Evolutionary conservation across 2,113 vertebrate species (phyloP), one percentile per base, ranked within the genome.

Genomic region (Salvelinus namaycush): DNA sequence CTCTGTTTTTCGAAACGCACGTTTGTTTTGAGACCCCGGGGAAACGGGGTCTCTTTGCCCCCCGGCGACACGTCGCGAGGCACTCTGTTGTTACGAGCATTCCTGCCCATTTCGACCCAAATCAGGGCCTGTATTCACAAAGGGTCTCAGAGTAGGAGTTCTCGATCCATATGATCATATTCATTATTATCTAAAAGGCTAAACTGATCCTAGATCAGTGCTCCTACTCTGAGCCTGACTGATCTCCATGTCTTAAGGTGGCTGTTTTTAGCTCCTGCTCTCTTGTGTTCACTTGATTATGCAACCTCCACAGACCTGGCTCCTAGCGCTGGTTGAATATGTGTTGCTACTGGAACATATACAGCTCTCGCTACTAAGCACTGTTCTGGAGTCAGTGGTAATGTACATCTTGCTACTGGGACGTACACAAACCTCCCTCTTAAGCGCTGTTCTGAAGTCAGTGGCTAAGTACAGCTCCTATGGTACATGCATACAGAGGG

Each of bases 251-350:
- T 39, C 34, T 39, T 68, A 81, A n/a, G 70, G 39, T 76, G 78
- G 79, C 81, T 86, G 68, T 62, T 84, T 74, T 73, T 73, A 84
- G 72, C 81, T 85, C 79, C 83, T 22, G 49, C 79, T 82, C 83
- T 57, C 83, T 60, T 60, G 80, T 78, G 76, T 86, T 87, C 75
- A 83, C 87, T 87, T 79, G 80, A 89, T 88, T 92, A 92, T 92
- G 90, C 92, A 93, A 91, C 86, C 72, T 70, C 81, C 81, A 73
- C 76, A 82, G 80, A 88, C 80, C 80, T 89, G 78, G 73, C 85
- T 85, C 75, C 34, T 11, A 39, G 78, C 73, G 71, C 78, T 72
- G 34, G 7, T 39, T 39, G 8, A 39, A 39, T 39, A 39, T 39
- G 7, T 39, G 34, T 39, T 39, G 34, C 34, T 39, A 39, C 34